These are phyloP conservation scores for Sclerurus mexicanus DNA, from an alignment of 2,113 vertebrate species.

Conservation along the genomic window DNA sequence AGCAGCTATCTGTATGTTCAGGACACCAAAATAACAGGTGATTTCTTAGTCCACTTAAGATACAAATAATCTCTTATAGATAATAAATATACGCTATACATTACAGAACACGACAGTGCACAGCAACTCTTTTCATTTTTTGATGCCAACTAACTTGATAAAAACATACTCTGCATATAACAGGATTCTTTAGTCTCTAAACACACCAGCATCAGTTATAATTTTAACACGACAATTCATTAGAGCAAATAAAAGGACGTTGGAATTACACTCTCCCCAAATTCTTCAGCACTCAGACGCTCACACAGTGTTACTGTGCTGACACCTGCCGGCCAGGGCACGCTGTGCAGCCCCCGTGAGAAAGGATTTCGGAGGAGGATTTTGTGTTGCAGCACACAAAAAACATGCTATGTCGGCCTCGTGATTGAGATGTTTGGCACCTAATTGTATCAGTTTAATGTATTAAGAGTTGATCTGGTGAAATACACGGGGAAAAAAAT, in stretches of 20 bases:
- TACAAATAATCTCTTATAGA: neutral
- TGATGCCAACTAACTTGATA: no score
- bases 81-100: rapidly evolving
- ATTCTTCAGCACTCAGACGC: neutral
- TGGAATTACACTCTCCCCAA: rapidly evolving
- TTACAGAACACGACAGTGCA: rapidly evolving
- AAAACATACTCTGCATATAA: neutral
- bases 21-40: neutral
- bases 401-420: neutral
- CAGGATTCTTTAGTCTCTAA: neutral
- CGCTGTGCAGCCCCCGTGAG: rapidly evolving
- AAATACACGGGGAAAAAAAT: neutral
- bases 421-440: neutral
- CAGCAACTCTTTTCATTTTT: neutral
- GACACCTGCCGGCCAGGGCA: neutral
- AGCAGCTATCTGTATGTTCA: neutral
- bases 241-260: neutral
- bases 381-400: rapidly evolving
- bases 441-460: neutral
- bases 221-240: neutral
- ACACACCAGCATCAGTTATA: rapidly evolving
- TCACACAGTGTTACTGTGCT: neutral
- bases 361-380: rapidly evolving
- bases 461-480: neutral
- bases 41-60: neutral